A percentile compares a stretch with the other conserved stretches of the same genome.
Evolutionary conservation across 2,113 vertebrate genomes (phyloP).

Genomic region (Oryzias woworae): DNA sequence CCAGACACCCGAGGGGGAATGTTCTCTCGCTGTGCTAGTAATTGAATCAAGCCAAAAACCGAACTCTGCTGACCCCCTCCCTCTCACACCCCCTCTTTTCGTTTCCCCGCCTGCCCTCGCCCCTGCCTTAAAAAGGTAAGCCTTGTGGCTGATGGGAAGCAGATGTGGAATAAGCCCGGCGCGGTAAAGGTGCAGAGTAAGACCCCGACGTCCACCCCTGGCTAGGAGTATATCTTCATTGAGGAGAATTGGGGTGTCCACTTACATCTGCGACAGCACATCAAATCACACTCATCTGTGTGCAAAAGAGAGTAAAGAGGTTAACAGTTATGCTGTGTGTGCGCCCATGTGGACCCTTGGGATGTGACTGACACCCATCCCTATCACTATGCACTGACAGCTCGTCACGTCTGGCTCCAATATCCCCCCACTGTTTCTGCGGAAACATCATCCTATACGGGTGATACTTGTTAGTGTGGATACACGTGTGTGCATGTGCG

Average conservation of each 20-base stretch:
- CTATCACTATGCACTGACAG: slow-evolving; percentile 73
- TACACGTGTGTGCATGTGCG: slow-evolving; percentile 17
- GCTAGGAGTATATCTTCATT: slow-evolving; percentile 81
- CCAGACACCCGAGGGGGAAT: slow-evolving; percentile 76
- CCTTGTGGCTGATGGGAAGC: slow-evolving; percentile 81
- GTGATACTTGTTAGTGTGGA: slow-evolving; percentile 56
- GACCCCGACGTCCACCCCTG: slow-evolving; percentile 71
- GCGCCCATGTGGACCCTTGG: slow-evolving; percentile 57
- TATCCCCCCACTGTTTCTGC: slow-evolving; percentile 70
- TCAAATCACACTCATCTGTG: slow-evolving; percentile 75
- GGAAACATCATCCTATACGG: slow-evolving; percentile 71
- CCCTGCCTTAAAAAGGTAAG: slow-evolving; percentile 77
- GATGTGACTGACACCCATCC: slow-evolving; percentile 75
- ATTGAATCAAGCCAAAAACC: slow-evolving; percentile 88
- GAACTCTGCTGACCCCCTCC: slow-evolving; percentile 42
- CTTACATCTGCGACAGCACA: slow-evolving; percentile 71
- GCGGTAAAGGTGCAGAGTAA: slow-evolving; percentile 80
- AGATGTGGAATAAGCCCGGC: slow-evolving; percentile 76
- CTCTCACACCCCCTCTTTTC: slow-evolving; percentile 32
- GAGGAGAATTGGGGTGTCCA: slow-evolving; percentile 70
- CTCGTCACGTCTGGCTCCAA: slow-evolving; percentile 79
- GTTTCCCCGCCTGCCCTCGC: slow-evolving; percentile 50
- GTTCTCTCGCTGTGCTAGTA: slow-evolving; percentile 82
- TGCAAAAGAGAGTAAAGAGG: slow-evolving; percentile 34
- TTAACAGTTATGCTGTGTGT: slow-evolving; percentile 28